phyloP scores from a whole-genome alignment of 2,888 invertebrate species.

The Orthosia gracilis region DNA sequence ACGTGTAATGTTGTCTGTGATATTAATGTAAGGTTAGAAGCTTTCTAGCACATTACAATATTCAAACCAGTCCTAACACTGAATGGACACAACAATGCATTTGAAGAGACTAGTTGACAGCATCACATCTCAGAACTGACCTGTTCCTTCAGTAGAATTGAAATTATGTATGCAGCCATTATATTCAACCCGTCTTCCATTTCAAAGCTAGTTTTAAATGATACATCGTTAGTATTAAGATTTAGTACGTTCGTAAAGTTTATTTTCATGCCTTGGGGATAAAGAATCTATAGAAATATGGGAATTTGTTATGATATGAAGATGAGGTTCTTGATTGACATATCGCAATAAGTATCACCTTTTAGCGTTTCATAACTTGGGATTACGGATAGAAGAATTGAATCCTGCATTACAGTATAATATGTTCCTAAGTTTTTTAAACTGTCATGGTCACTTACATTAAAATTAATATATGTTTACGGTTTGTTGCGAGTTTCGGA shows the following conservation, averaged over 20 bases:
- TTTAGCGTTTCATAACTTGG: neutral
- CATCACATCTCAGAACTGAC: conserved; percentile 28
- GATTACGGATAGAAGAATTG: neutral
- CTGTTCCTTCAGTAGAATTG: conserved; percentile 35
- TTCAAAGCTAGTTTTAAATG: conserved; percentile 4
- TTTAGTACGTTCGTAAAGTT: neutral
- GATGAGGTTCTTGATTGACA: neutral
- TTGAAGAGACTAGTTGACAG: conserved; percentile 29
- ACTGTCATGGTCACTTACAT: no score
- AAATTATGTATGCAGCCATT: conserved; percentile 13
- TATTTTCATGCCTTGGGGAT: neutral
- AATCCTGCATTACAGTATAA: no score
- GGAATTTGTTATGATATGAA: neutral
- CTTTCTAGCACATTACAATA: conserved; percentile 19
- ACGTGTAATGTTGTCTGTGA: no score
- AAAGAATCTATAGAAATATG: neutral
- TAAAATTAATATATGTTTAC: no score
- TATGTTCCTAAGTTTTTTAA: no score
- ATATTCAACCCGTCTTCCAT: conserved; percentile 4
- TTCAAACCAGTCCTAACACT: conserved; percentile 16
- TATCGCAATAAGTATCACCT: neutral
- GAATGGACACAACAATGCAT: conserved; percentile 44
- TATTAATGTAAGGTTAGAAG: neutral
- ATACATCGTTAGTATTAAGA: neutral
- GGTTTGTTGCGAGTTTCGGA: no score